Evolutionary conservation across 2,113 vertebrate genomes (phyloP), one percentile per base, ranked within the genome.

Genomic region (Boulengeromyrus knoepffleri): DNA sequence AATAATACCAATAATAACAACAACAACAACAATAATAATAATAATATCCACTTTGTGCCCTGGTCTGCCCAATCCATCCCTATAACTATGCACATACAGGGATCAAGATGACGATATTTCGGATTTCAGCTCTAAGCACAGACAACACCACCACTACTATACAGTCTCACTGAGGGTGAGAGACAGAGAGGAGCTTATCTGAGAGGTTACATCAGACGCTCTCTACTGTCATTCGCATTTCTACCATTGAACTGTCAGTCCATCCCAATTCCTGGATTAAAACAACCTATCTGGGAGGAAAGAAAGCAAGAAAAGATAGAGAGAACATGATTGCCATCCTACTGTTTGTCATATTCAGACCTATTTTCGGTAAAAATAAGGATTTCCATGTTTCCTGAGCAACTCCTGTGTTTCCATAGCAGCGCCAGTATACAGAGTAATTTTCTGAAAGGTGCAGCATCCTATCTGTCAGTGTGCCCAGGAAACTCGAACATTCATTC

Each of bases 331-430:
- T 85, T 62, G 58, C 45, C 58, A 74, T 46, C 89, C 84, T 50
- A 62, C 85, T 74, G 89, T 52, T 70, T 36, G 47, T 50, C 83
- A 47, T 27, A 87, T 74, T 46, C 56, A 74, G 58, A 39, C 84
- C 56, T 27, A 70, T 90, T 66, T 56, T 87, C 58, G 2, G 39
- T 42, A 45, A 47, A 85, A 62, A 90, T 86, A 90, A 90, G 58
- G 17, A 50, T 86, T 87, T 36, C 58, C 58, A 87, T 47, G 84
- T 87, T 87, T 85, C 89, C 89, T 90, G 45, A 66, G 46, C 45
- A 74, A 90, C 89, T 66, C 85, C 49, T 42, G 84, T 5, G 89
- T 90, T 90, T 90, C 89, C 89, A 90, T 90, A 66, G 89, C 89
- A 90, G 89, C 85, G 12, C 36, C 21, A 31, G 17, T 85, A 45